These are phyloP conservation scores for Strongylocentrotus purpuratus DNA, from an alignment of 35 echinoderm and acorn worm species.

Conservation along the genomic window DNA sequence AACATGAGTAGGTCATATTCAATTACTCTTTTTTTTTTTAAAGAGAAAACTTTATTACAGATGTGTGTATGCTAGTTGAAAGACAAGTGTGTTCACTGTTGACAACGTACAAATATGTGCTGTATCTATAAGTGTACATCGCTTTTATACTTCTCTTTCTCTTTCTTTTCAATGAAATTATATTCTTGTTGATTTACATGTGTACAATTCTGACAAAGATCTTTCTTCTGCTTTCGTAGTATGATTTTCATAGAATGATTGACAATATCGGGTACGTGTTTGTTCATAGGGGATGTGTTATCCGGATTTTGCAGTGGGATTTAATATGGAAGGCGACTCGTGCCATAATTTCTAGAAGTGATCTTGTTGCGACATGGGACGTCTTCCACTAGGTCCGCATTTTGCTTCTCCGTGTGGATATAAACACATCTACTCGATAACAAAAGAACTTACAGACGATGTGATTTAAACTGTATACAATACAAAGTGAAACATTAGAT, in stretches of 20 bases:
- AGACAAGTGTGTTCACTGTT: background rate
- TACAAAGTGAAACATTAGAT: background rate
- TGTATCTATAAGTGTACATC: background rate
- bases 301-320: no score
- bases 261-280: background rate
- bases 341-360: no score
- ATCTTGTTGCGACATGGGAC: no score
- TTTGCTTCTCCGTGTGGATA: background rate
- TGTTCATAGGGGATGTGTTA: no score
- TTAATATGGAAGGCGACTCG: no score
- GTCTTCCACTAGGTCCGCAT: background rate
- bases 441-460: background rate
- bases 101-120: background rate
- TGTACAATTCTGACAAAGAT: background rate
- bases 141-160: background rate
- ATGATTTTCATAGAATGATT: background rate
- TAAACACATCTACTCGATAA: background rate
- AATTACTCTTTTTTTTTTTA: background rate
- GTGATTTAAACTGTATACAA: background rate
- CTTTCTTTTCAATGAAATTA: background rate
- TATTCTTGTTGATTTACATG: background rate
- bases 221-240: conserved; percentile 2
- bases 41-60: background rate
- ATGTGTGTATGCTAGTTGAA: background rate
- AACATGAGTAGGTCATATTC: background rate